Evolutionary conservation across 1,140 invertebrate genomes (phyloP).

Genomic region (Neodiprion fabricii): DNA sequence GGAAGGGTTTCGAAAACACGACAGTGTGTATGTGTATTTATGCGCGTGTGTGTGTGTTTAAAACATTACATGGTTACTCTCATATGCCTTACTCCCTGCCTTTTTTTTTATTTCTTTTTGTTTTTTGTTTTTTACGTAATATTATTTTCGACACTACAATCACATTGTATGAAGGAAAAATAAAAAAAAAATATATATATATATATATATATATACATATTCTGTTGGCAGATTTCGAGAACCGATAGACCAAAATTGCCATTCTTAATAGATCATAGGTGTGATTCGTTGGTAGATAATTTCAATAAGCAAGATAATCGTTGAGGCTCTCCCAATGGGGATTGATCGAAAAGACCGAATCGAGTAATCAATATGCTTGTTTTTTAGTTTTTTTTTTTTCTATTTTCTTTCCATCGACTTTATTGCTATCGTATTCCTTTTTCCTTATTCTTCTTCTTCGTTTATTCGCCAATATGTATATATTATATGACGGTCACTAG

Average conservation of each 20-base stretch:
- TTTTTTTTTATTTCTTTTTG: slow-evolving; percentile 1
- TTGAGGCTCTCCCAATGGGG: not conserved
- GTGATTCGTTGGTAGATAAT: not conserved
- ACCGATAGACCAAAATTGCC: too few relatives aligned
- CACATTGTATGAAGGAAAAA: not conserved
- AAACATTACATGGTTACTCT: not conserved
- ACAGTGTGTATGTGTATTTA: not conserved
- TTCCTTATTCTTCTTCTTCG: not conserved
- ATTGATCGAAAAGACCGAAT: slow-evolving; percentile 5
- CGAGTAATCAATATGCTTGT: not conserved
- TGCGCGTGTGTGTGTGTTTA: not conserved
- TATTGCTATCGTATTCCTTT: not conserved
- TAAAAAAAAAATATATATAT: slow-evolving; percentile 37
- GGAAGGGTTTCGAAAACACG: too few relatives aligned
- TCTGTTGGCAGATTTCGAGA: too few relatives aligned
- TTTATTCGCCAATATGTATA: too few relatives aligned
- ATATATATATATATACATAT: not conserved
- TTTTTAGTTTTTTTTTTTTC: not conserved
- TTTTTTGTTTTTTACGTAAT: not conserved
- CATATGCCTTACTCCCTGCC: not conserved
- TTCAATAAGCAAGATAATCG: not conserved
- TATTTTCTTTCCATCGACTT: not conserved
- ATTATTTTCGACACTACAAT: not conserved
- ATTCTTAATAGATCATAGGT: too few relatives aligned
- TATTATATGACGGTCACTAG: too few relatives aligned